phyloP scores from a whole-genome alignment of 2,888 invertebrate species.

The Unio delphinus region DNA sequence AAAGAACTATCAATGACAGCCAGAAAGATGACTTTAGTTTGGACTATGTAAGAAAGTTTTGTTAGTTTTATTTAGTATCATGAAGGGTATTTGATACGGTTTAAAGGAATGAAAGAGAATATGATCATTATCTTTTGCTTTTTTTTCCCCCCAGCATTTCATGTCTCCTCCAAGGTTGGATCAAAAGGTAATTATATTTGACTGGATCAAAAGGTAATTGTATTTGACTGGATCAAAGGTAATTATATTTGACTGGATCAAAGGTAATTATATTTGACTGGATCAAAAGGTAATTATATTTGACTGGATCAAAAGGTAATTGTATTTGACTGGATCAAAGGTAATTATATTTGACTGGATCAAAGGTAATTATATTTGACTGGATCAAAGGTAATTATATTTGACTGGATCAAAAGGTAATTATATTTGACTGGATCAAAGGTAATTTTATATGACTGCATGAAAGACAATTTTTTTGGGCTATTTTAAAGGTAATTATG shows the following conservation, averaged over 20 bases:
- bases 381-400: constrained; percentile 26
- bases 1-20: no score
- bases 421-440: constrained; percentile 5
- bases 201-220: constrained; percentile 26
- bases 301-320: constrained; percentile 25
- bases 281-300: constrained; percentile 3
- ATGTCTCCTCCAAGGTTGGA: constrained; percentile 62
- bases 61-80: no score
- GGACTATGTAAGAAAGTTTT: no score
- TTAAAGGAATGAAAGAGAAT: no score
- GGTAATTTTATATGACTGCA: constrained; percentile 24
- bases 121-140: background rate
- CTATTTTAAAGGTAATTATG: background rate
- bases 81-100: no score
- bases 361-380: constrained; percentile 44
- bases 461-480: background rate
- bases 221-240: constrained; percentile 19
- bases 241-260: constrained; percentile 8
- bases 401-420: constrained; percentile 23
- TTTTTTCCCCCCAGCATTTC: constrained; percentile 53
- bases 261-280: constrained; percentile 27
- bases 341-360: constrained; percentile 44
- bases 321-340: constrained; percentile 8
- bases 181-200: constrained; percentile 48
- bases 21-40: no score